Evolutionary conservation across 2,113 vertebrate genomes (phyloP), one percentile per base, ranked within the genome.

Genomic region (Crotalus helleri): DNA sequence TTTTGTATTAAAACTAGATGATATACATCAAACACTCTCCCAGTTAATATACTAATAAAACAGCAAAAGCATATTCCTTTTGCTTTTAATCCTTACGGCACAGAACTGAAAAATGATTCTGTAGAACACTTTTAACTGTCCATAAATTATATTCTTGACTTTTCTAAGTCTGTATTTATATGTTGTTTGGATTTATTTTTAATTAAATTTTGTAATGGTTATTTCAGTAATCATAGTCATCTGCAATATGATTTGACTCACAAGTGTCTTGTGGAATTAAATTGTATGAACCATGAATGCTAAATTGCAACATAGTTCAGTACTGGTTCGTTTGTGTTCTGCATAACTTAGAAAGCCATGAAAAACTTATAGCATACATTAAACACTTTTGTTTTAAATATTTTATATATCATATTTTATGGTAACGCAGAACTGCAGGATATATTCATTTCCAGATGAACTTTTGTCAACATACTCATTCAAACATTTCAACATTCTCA

Each of bases 191-290:
- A 90, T 55, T 58, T 92, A 54, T 33, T 59, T 26, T 1, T 92
- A 58, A 69, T 87, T 95, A 90, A 91, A 95, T 93, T 95, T 44
- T 94, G 26, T 7, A 93, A 89, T 55, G 39, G 19, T 46, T 92
- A 94, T 91, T 94, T 1, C 9, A 90, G 5, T 9, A 89, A 90
- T 94, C 87, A 5, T 12, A 59, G 19, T 53, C 2, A 93, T 23
- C 87, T 87, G 59, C 26, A 89, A 13, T 86, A 57, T 49, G 2
- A 89, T 93, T 90, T 95, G 94, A 4, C 74, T 94, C 21, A 10
- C 87, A 90, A 94, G 49, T 8, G 93, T 89, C 49, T 8, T 92
- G 49, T 91, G 85, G 95, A 95, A 1, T 53, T 1, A 94, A 95
- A 93, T 74, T 89, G 11, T 93, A 69, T 12, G 4, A 89, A 6